A percentile compares a stretch with the other conserved stretches of the same genome.
Conservation (phyloP, 2,113 vertebrate genomes). For the Ranitomeya variabilis region DNA sequence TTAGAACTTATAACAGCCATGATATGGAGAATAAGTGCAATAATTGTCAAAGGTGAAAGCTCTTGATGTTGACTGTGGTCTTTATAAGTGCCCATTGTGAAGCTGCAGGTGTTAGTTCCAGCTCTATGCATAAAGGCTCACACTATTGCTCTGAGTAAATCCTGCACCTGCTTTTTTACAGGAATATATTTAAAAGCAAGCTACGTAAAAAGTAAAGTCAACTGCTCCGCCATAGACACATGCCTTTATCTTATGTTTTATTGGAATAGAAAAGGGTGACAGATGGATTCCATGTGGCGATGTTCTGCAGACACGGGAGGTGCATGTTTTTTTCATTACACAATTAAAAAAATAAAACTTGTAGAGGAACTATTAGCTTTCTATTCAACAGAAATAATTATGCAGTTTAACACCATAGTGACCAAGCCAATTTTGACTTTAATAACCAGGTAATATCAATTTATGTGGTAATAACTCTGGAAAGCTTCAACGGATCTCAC, state of each 20-base stretch:
- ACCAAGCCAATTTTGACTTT: too few relatives aligned
- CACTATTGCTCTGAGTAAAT: background rate
- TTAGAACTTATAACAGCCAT: too few relatives aligned
- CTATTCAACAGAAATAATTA: background rate
- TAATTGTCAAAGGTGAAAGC: background rate
- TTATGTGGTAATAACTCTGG: too few relatives aligned
- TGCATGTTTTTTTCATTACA: background rate
- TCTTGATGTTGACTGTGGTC: background rate
- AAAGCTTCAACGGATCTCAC: too few relatives aligned
- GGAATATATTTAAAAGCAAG: slow-evolving; percentile 1
- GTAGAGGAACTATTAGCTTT: background rate
- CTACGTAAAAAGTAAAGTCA: slow-evolving; percentile 18
- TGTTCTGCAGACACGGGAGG: background rate
- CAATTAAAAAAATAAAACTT: background rate
- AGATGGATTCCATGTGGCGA: slow-evolving; percentile 17
- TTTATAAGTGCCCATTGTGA: background rate
- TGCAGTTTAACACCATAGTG: too few relatives aligned
- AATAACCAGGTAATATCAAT: too few relatives aligned
- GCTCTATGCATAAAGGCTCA: background rate
- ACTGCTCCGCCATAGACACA: background rate
- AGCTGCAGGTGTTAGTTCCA: slow-evolving; percentile 29
- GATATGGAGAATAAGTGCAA: too few relatives aligned
- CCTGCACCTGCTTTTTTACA: slow-evolving; percentile 44
- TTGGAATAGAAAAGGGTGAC: background rate
- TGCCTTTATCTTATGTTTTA: background rate